These are phyloP conservation scores for Asobara japonica DNA, from an alignment of 1,140 invertebrate species.

Conservation along the genomic window DNA sequence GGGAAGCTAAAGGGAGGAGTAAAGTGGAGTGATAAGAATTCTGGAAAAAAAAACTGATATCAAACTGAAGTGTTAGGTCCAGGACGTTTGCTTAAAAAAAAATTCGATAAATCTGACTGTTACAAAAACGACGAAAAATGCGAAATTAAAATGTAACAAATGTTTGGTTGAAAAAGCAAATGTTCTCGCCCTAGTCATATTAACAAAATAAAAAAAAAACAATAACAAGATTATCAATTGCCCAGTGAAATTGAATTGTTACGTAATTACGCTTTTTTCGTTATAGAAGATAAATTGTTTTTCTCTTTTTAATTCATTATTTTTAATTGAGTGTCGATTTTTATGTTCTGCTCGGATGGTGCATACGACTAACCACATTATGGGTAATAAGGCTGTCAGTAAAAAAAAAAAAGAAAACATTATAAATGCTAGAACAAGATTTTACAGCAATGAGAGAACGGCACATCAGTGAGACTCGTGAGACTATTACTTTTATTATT, in stretches of 20 bases:
- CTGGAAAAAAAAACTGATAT: background rate
- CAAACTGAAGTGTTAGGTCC: background rate
- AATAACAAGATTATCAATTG: background rate
- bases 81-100: background rate
- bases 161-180: background rate
- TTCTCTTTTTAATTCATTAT: background rate
- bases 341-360: background rate
- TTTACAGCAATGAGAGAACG: conserved; percentile 10
- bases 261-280: conserved; percentile 8
- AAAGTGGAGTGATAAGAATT: background rate
- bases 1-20: no score
- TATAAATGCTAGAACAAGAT: background rate
- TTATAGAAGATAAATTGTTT: background rate
- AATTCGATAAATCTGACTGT: background rate
- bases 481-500: background rate
- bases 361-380: background rate
- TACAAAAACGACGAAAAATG: background rate
- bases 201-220: background rate
- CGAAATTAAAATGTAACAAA: background rate
- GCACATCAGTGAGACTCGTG: background rate
- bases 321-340: background rate
- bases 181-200: background rate
- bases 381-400: background rate
- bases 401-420: background rate
- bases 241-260: conserved; percentile 7